phyloP scores from a whole-genome alignment of 2,888 invertebrate species.

The Bombylius discolor region DNA sequence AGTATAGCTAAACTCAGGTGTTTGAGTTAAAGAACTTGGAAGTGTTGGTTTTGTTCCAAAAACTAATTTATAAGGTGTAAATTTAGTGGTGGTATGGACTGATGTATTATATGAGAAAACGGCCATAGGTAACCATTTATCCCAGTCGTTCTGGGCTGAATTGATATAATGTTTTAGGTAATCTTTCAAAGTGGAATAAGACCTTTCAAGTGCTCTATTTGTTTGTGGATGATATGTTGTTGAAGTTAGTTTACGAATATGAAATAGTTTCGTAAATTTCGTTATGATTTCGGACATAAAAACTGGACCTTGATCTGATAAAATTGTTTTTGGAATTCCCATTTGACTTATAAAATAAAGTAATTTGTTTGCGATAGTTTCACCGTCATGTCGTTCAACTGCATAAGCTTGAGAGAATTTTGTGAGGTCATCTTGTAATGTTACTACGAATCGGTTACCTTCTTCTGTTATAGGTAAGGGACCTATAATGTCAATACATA shows the following conservation, averaged over 20 bases:
- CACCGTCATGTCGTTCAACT: conserved; percentile 21
- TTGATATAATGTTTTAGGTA: conserved; percentile 23
- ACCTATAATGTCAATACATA: conserved; percentile 22
- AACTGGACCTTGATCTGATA: conserved; percentile 30
- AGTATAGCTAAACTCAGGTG: conserved; percentile 12
- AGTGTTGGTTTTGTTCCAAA: conserved; percentile 25
- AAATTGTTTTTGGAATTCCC: conserved; percentile 19
- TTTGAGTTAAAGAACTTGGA: conserved; percentile 17
- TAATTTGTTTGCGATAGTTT: conserved; percentile 20
- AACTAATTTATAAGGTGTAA: conserved; percentile 25
- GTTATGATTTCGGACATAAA: conserved; percentile 25
- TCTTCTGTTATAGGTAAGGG: conserved; percentile 18
- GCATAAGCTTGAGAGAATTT: conserved; percentile 21
- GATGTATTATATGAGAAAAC: conserved; percentile 24
- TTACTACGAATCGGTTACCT: conserved; percentile 19
- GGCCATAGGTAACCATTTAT: conserved; percentile 20
- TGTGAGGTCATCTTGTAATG: conserved; percentile 20
- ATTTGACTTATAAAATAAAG: conserved; percentile 25
- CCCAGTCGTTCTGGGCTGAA: conserved; percentile 22
- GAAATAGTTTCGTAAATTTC: conserved; percentile 22
- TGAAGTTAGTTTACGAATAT: conserved; percentile 21
- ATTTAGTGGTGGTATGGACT: conserved; percentile 23
- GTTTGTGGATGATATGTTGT: conserved; percentile 24
- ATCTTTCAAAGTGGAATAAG: conserved; percentile 21
- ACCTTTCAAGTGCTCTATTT: conserved; percentile 23